These are phyloP conservation scores for Metaphire vulgaris DNA, from an alignment of 1,140 invertebrate species.

Conservation along the genomic window DNA sequence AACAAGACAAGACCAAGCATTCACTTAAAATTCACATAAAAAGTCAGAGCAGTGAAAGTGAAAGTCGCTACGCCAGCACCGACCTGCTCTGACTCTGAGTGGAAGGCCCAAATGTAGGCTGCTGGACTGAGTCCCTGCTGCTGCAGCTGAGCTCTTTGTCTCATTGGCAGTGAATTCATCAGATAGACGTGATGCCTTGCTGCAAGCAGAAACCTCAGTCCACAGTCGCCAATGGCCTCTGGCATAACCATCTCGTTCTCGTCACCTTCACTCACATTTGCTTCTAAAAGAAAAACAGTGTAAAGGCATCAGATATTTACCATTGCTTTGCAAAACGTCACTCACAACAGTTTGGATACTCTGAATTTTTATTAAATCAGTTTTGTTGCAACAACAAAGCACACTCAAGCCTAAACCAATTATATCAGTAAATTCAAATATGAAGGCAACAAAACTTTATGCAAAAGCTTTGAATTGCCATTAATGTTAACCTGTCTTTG, in stretches of 20 bases:
- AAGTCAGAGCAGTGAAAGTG: too few species aligned
- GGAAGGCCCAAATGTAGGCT: constrained; percentile 97
- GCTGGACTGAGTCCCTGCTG: constrained; percentile 82
- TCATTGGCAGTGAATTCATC: constrained; percentile 78
- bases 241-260: constrained; percentile 29
- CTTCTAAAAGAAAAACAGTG: neutral
- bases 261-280: neutral
- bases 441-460: too few species aligned
- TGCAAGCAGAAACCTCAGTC: constrained; percentile 85
- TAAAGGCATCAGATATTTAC: too few species aligned
- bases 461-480: too few species aligned
- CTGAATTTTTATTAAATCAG: too few species aligned
- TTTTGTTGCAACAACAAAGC: too few species aligned
- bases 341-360: too few species aligned
- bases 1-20: neutral
- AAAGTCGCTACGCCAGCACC: constrained; percentile 5
- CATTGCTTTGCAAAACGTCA: too few species aligned
- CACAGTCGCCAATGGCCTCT: constrained; percentile 94
- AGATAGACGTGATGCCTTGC: constrained; percentile 97
- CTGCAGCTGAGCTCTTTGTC: constrained; percentile 77
- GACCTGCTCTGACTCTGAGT: constrained; percentile 93
- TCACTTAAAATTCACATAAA: too few species aligned
- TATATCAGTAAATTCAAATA: too few species aligned
- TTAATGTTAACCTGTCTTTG: constrained; percentile 27
- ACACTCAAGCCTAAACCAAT: too few species aligned